phyloP scores from a whole-genome alignment of 2,888 invertebrate genomes.

The Pristionchus arcanus region DNA sequence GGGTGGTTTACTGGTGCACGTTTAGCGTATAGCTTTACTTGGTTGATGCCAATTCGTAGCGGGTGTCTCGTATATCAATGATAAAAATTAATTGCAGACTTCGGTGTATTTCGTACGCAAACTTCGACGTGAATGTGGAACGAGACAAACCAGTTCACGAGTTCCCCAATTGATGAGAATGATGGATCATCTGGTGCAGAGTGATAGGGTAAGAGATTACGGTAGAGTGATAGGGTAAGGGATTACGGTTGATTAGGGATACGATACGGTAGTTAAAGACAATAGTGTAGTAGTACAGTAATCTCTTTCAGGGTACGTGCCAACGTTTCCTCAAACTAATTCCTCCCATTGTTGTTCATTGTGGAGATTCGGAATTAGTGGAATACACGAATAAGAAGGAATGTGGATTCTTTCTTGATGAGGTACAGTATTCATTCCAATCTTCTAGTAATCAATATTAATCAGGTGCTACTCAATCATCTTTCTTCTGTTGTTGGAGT shows the following conservation, averaged over 20 bases:
- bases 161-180: slow-evolving; percentile 14
- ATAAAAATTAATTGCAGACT: neutral
- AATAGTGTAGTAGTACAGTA: too few species aligned
- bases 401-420: slow-evolving; percentile 42
- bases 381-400: slow-evolving; percentile 30
- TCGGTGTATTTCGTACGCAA: slow-evolving; percentile 12
- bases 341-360: slow-evolving; percentile 23
- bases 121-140: neutral
- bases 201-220: slow-evolving; percentile 33
- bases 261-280: neutral
- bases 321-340: slow-evolving; percentile 41
- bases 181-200: slow-evolving; percentile 21
- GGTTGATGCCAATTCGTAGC: neutral
- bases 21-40: neutral
- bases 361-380: neutral
- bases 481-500: neutral
- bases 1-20: neutral
- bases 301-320: slow-evolving; percentile 12
- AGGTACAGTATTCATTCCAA: neutral
- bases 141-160: neutral
- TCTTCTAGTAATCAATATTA: neutral
- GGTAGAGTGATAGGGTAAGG: neutral
- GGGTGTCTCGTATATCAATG: too few species aligned
- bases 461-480: slow-evolving; percentile 1
- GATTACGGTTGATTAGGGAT: neutral